Evolutionary conservation across 2,797 vertebrate species (phyloP).

Genomic region (Halcyon chelicuti): DNA sequence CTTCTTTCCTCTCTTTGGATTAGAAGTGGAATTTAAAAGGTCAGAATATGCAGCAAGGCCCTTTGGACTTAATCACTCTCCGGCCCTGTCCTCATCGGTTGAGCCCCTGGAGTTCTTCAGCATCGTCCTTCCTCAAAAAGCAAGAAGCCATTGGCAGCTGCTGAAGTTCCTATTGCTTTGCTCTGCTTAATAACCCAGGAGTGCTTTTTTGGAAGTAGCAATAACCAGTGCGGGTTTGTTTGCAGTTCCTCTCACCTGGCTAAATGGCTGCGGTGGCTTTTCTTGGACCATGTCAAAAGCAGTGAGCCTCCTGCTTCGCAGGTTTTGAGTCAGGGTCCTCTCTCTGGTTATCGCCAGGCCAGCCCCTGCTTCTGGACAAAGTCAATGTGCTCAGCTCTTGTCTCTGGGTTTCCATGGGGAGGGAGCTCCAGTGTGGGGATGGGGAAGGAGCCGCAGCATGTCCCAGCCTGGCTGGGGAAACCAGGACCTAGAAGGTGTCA

Average conservation of each 20-base stretch:
- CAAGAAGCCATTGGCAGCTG: not conserved
- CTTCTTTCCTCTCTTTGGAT: not conserved
- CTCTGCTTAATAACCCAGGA: not conserved
- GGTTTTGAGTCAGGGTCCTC: not conserved
- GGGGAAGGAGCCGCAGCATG: not conserved
- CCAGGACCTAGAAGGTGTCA: not conserved
- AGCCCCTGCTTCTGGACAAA: not conserved
- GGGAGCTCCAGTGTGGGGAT: not conserved
- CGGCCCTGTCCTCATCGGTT: not conserved
- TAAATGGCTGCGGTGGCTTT: not conserved
- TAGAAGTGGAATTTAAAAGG: not conserved
- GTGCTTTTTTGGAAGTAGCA: not conserved
- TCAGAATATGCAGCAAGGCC: rapidly evolving
- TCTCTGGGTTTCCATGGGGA: not conserved
- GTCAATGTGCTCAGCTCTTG: rapidly evolving
- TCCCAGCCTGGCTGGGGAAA: not conserved
- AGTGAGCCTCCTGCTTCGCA: not conserved
- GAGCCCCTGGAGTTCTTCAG: not conserved
- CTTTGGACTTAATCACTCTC: not conserved
- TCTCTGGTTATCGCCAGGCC: not conserved
- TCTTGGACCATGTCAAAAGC: not conserved
- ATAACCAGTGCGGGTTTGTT: not conserved
- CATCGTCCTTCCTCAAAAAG: not conserved
- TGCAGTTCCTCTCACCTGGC: not conserved
- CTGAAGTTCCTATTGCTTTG: not conserved